Evolutionary conservation across 92 coral and sea anemone genomes (phyloP).

Genomic region (Paragorgia papillata): DNA sequence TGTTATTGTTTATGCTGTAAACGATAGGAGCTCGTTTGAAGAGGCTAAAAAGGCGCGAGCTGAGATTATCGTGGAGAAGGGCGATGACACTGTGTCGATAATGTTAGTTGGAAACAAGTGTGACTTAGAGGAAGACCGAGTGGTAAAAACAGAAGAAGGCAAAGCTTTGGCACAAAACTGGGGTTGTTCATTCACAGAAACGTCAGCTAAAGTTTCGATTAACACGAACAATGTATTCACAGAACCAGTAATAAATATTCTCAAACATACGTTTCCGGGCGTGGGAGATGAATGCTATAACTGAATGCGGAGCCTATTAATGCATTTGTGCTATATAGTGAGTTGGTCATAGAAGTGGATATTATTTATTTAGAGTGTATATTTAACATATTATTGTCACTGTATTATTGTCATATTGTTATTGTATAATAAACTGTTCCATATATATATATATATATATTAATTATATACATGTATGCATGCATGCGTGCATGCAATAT

Average conservation of each 20-base stretch:
- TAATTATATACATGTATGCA: no score
- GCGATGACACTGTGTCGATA: slow-evolving; percentile 70
- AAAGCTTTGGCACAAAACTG: slow-evolving; percentile 27
- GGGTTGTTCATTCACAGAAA: slow-evolving; percentile 31
- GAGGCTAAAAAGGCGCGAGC: slow-evolving; percentile 69
- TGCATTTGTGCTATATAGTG: no score
- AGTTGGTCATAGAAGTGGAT: no score
- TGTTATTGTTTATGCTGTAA: slow-evolving; percentile 78
- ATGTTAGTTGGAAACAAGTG: slow-evolving; percentile 80
- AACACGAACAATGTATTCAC: slow-evolving; percentile 38
- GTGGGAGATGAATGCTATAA: not conserved
- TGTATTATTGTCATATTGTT: no score
- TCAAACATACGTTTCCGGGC: slow-evolving; percentile 32
- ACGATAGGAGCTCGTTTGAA: slow-evolving; percentile 71
- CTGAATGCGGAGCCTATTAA: no score
- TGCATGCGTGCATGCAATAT: no score
- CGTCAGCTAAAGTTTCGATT: slow-evolving; percentile 23
- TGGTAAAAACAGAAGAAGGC: slow-evolving; percentile 27
- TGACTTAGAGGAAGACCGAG: slow-evolving; percentile 55
- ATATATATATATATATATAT: no score
- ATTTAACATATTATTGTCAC: no score
- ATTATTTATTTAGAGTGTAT: no score
- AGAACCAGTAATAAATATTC: slow-evolving; percentile 14
- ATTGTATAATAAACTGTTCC: no score
- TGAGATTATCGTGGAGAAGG: slow-evolving; percentile 77